Base-by-base conservation (phyloP, 2,113 vertebrate genomes). In the Pholis gunnellus region DNA sequence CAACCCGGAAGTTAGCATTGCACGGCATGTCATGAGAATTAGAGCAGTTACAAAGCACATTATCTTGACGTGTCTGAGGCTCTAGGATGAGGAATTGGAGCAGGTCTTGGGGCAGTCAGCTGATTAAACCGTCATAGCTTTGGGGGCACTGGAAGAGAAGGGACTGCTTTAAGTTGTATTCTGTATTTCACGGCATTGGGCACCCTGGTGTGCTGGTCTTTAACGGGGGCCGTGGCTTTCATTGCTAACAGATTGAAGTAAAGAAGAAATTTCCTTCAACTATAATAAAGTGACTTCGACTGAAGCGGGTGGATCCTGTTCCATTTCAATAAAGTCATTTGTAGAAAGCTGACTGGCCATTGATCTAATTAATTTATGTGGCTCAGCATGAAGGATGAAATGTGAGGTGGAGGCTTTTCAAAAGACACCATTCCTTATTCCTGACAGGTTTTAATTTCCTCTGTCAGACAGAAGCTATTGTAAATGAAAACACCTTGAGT, bases 271-370 rank as follows among this genome's bases (percentile, higher is more conserved):
- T 81, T 86, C 46, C 68, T 76, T 67, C 7, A 34, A 46, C 46
- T 78, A 57, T 50, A 65, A 84, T 72, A 63, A 81, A 86, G 48
- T 42, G 56, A 78, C 56, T 75, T 78, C 31, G 22, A 60, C 27
- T 61, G n/a, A 71, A 78, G 50, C 4, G 5, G 56, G 60, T 44
- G 64, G 42, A 42, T 66, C 40, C 40, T 25, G 7, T 36, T 89
- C 44, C 50, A 78, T 86, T 90, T 90, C 79, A 85, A 65, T 79
- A 67, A 83, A 79, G 20, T 68, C 63, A 77, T 83, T 85, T 87
- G 61, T 82, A 25, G 66, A 36, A 70, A 36, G 68, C n/a, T 75
- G 78, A 68, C 64, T 25, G 2, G 60, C 36, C 68, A 67, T 80
- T 82, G 67, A 86, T 88, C 72, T 79, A 60, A 88, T 90, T 83